These are phyloP conservation scores for Bombus confusus DNA, from an alignment of 1,140 invertebrate species.

Conservation along the genomic window DNA sequence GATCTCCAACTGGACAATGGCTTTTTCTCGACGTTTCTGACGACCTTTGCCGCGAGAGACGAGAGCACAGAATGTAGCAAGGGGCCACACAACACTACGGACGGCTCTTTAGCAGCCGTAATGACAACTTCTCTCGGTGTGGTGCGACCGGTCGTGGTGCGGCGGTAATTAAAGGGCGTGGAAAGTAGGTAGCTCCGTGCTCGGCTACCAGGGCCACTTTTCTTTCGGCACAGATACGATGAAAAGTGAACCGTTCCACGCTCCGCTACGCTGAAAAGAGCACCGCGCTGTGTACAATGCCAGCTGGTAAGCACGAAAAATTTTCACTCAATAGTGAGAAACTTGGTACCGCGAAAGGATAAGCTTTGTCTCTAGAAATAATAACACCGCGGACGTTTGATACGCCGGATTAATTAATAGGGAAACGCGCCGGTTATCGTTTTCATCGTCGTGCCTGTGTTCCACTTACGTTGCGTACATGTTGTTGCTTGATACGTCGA, in stretches of 20 bases:
- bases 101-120: slow-evolving; percentile 41
- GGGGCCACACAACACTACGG: background rate
- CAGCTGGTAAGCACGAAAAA: slow-evolving; percentile 16
- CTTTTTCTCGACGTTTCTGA: slow-evolving; percentile 19
- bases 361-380: slow-evolving; percentile 4
- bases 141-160: slow-evolving; percentile 34
- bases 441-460: background rate
- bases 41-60: slow-evolving; percentile 38
- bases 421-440: background rate
- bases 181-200: slow-evolving; percentile 45
- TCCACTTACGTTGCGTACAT: too few species aligned
- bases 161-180: slow-evolving; percentile 67
- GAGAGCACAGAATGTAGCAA: background rate
- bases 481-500: too few species aligned
- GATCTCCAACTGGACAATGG: slow-evolving; percentile 57
- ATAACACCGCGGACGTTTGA: background rate
- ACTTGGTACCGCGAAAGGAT: slow-evolving; percentile 2
- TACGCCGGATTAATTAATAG: slow-evolving; percentile 12
- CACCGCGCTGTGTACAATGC: slow-evolving; percentile 14
- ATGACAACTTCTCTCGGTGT: slow-evolving; percentile 56
- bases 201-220: slow-evolving; percentile 15
- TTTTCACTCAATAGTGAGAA: slow-evolving; percentile 39
- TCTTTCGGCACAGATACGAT: slow-evolving; percentile 42
- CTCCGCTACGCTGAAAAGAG: slow-evolving; percentile 8
- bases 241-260: slow-evolving; percentile 16